phyloP scores from a whole-genome alignment of 2,113 vertebrate genomes.

The Panthera tigris region DNA sequence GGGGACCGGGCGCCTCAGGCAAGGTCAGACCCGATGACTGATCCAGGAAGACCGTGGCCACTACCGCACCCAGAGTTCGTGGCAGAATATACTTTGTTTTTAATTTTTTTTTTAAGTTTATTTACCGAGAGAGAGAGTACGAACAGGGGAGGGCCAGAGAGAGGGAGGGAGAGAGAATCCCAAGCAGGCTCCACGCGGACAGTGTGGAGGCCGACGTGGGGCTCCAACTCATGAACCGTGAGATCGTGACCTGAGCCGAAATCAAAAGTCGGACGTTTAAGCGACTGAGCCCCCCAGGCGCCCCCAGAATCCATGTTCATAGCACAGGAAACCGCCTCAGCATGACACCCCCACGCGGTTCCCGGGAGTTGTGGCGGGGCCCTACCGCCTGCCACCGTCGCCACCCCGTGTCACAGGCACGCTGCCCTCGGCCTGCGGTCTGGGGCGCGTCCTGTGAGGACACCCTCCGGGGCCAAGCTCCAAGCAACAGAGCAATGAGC shows the following conservation, averaged over 20 bases:
- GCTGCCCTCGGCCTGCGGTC: background rate
- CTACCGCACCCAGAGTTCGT: too few species aligned
- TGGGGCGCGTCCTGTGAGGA: background rate
- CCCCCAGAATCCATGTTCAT: too few species aligned
- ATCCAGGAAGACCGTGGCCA: background rate
- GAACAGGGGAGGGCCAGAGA: too few species aligned
- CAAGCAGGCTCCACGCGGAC: too few species aligned
- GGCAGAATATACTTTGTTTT: background rate
- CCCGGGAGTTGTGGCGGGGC: background rate
- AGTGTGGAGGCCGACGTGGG: too few species aligned
- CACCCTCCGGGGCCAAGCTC: accelerated
- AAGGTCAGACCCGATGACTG: background rate
- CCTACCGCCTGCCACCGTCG: background rate
- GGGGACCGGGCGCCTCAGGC: accelerated
- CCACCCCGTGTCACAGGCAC: accelerated
- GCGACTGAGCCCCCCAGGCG: too few species aligned
- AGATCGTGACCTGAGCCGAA: too few species aligned
- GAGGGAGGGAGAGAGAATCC: too few species aligned
- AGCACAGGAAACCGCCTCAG: accelerated
- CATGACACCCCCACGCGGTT: accelerated
- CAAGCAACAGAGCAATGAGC: background rate
- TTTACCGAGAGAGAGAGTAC: too few species aligned
- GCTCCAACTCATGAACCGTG: too few species aligned
- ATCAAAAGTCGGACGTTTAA: too few species aligned
- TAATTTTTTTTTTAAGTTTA: too few species aligned